These are phyloP conservation scores for Onthophagus taurus DNA, from an alignment of 1,140 invertebrate species.

Conservation along the genomic window DNA sequence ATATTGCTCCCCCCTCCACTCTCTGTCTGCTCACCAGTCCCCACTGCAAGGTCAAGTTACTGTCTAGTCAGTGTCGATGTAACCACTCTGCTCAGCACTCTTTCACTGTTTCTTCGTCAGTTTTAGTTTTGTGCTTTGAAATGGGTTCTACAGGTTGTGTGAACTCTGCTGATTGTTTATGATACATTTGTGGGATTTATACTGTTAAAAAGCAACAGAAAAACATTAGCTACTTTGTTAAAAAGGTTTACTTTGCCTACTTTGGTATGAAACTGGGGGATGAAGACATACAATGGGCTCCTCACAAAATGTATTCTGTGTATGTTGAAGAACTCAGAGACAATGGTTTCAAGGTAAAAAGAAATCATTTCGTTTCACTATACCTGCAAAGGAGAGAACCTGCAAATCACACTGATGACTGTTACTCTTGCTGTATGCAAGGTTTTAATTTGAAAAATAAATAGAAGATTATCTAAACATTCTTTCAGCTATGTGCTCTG, in stretches of 20 bases:
- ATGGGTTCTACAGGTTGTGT: not conserved
- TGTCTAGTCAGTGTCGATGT: not conserved
- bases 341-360: slow-evolving; percentile 1
- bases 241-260: not conserved
- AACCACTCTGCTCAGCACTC: not conserved
- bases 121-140: too few species aligned
- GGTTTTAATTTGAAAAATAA: slow-evolving; percentile 7
- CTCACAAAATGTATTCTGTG: slow-evolving; percentile 2
- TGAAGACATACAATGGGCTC: slow-evolving; percentile 3
- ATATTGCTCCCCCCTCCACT: not conserved
- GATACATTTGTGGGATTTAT: not conserved
- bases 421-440: slow-evolving; percentile 4
- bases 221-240: not conserved
- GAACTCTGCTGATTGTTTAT: not conserved
- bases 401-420: not conserved
- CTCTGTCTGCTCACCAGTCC: slow-evolving; percentile 1
- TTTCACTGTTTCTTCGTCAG: not conserved
- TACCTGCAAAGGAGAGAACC: not conserved
- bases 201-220: not conserved
- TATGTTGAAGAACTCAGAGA: too few species aligned
- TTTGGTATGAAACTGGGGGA: slow-evolving; percentile 3
- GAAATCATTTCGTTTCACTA: not conserved
- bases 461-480: slow-evolving; percentile 4
- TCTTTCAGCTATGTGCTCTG: not conserved
- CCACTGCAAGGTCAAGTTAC: not conserved